Conservation (phyloP, 2,888 invertebrate genomes). For the Diarsia rubi region DNA sequence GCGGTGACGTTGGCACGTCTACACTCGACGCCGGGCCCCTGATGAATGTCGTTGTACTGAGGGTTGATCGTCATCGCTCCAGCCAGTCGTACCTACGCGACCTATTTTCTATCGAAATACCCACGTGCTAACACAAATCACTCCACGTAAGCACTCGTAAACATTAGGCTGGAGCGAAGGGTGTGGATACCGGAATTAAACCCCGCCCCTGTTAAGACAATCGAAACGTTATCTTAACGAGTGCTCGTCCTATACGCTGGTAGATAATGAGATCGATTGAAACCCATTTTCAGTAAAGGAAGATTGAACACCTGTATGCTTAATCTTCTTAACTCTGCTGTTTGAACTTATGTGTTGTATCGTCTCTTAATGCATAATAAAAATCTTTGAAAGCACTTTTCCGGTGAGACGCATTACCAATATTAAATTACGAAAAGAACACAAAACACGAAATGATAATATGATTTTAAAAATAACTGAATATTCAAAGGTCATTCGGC, state of each 20-base stretch:
- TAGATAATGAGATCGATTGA: constrained; percentile 39
- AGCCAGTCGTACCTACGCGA: constrained; percentile 51
- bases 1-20: constrained; percentile 69
- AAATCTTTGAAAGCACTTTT: constrained; percentile 21
- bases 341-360: constrained; percentile 33
- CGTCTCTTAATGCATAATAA: constrained; percentile 19
- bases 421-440: constrained; percentile 21
- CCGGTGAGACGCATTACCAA: constrained; percentile 25
- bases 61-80: constrained; percentile 56
- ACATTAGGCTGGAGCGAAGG: constrained; percentile 54
- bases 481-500: not conserved
- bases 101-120: constrained; percentile 53
- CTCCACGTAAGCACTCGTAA: constrained; percentile 62
- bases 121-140: constrained; percentile 63
- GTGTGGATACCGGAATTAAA: constrained; percentile 63
- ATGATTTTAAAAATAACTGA: not conserved
- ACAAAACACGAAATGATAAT: not conserved
- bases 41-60: constrained; percentile 69
- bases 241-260: constrained; percentile 39
- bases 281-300: constrained; percentile 34
- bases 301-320: constrained; percentile 38
- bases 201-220: constrained; percentile 66
- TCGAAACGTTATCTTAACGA: constrained; percentile 66
- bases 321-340: constrained; percentile 31
- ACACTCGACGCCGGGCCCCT: constrained; percentile 60